These are phyloP conservation scores for Allophyes oxyacanthae DNA, from an alignment of 2,888 invertebrate species.

Conservation along the genomic window DNA sequence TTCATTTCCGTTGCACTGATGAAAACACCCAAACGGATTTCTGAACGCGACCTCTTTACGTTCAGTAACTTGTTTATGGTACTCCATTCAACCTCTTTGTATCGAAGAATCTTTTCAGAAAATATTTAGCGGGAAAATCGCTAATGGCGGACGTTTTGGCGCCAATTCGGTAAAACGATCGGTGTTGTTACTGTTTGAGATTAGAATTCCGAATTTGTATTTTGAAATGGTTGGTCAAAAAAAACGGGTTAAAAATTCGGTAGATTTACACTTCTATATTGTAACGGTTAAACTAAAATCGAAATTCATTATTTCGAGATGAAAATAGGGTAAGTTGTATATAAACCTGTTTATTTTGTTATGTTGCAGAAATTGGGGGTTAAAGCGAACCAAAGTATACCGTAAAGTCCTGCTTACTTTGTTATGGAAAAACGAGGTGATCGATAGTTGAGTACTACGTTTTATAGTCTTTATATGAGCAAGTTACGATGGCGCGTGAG, in stretches of 20 bases:
- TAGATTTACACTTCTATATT: too few species aligned
- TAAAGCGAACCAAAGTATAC: slow-evolving; percentile 5
- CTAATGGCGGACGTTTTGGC: slow-evolving; percentile 53
- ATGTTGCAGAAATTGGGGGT: slow-evolving; percentile 15
- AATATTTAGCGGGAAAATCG: slow-evolving; percentile 49
- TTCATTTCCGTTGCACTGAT: slow-evolving; percentile 62
- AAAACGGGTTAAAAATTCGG: not conserved
- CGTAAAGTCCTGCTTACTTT: slow-evolving; percentile 23
- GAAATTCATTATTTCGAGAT: too few species aligned
- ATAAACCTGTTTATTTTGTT: slow-evolving; percentile 15
- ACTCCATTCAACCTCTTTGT: slow-evolving; percentile 54
- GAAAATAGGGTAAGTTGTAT: too few species aligned
- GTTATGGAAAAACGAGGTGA: slow-evolving; percentile 33
- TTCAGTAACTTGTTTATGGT: slow-evolving; percentile 56
- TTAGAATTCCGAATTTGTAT: slow-evolving; percentile 27
- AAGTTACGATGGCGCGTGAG: slow-evolving; percentile 24
- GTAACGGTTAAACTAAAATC: too few species aligned
- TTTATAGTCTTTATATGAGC: slow-evolving; percentile 42
- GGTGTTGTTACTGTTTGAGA: slow-evolving; percentile 31
- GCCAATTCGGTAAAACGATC: slow-evolving; percentile 56
- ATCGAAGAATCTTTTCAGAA: slow-evolving; percentile 47
- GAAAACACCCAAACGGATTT: slow-evolving; percentile 57
- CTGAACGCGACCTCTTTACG: slow-evolving; percentile 55
- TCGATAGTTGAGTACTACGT: slow-evolving; percentile 35
- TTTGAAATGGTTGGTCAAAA: slow-evolving; percentile 3